Evolutionary conservation across 1,140 invertebrate species (phyloP), one percentile per base, ranked within the genome.

Genomic region (Carposina sasakii): DNA sequence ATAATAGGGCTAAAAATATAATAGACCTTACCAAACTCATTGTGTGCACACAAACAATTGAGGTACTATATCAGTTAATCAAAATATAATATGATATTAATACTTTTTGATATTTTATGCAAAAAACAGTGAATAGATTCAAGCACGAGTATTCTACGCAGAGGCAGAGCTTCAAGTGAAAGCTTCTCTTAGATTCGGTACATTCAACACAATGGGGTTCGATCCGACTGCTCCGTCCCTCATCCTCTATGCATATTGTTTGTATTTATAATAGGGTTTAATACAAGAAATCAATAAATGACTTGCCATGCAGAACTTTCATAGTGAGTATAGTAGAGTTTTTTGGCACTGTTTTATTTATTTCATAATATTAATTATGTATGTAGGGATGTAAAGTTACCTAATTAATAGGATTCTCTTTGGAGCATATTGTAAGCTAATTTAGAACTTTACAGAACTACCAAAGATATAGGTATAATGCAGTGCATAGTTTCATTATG

Each of bases 1-100:
- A 67, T 67, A 72, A 51, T 54, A 43, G 55, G 47, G 52, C 37
- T 51, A 67, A 64, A 72, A 76, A 76, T 52, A 60, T 62, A 60
- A 75, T 71, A 62, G 69, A 62, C 61, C 78, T 81, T 71, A 82
- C 78, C 78, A 82, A 66, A 62, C 67, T 81, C 70, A 82, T 82
- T 78, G 78, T 79, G 64, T 52, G 56, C 54, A 60, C 34, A 65
- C 71, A 74, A 76, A 77, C 71, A 78, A 78, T 71, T 42, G 44
- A 48, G 48, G 48, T 53, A 61, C 21, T 48, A 36, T 45, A 70
- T 52, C 43, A 60, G 51, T 58, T 64, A 65, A 68, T 66, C 54
- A 48, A 72, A 70, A 71, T 67, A 71, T 48, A 58, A 55, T 39
- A 28, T 54, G 48, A 52, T 67, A 61, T 54, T 56, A 63, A n/a